Base-by-base conservation (phyloP, 2,113 vertebrate species). In the Corythoichthys haematopterus region DNA sequence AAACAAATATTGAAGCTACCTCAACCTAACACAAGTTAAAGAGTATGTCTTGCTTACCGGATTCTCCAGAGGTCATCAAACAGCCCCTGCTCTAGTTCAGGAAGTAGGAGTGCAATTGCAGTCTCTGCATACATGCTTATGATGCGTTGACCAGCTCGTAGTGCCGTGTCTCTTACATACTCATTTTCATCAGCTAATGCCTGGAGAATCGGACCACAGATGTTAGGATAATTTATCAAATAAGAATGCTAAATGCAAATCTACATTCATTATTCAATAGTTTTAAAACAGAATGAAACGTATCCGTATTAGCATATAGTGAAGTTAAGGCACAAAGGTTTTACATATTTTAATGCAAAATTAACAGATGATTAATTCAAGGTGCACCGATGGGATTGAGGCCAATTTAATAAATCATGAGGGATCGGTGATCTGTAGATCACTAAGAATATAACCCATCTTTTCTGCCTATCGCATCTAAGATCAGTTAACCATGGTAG, bases 1-100 rank as follows among this genome's bases (percentile, higher is more conserved):
- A 9, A 20, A 46, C 13, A 69, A 38, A 20, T 13, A 20, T 3
- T 15, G 1, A 3, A 20, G 52, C 3, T 1, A 50, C 4, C 35
- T 52, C 60, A 14, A 71, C 6, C 46, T 1, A 36, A n/a, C 35
- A 12, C 2, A 5, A 13, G 4, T 51, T 5, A 1, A 2, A 12
- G 38, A 53, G 15, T 10, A 6, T 55, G 16, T 6, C 2, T 12
- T 10, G 63, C 80, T 3, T 61, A 98, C 97, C 97, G 94, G 85
- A 98, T 99, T 79, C 97, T 94, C 97, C 97, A 99, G 68, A 98
- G 89, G 84, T 99, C 97, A 15, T 98, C 95, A 14, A 99, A 99
- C 69, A 99, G 93, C 53, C 97, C 97, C 59, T 98, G 96, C 68
- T 99, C 97, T n/a, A 99, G 92, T 88, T 99, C 95, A 0, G 97